phyloP scores from a whole-genome alignment of 1,140 invertebrate species.

The Trachymyrmex cornetzi region DNA sequence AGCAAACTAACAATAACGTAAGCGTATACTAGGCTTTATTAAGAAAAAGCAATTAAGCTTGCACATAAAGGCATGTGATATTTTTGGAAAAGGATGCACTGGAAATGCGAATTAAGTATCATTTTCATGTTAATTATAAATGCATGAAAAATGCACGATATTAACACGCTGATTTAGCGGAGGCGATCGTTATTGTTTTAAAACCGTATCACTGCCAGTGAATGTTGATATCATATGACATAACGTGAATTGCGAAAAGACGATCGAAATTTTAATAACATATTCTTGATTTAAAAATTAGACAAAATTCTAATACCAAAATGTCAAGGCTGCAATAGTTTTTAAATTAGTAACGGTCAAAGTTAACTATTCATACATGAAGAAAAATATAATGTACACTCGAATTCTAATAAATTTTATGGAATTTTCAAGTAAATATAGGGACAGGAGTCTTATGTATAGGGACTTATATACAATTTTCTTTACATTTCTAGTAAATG shows the following conservation, averaged over 20 bases:
- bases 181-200: conserved; percentile 3
- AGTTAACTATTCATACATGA: too few species aligned
- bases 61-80: conserved; percentile 65
- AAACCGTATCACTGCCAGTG: background rate
- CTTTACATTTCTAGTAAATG: too few species aligned
- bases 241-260: background rate
- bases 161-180: background rate
- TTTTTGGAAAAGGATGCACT: background rate
- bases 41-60: conserved; percentile 59
- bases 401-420: too few species aligned
- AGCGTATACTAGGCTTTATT: conserved; percentile 64
- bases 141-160: background rate
- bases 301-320: too few species aligned
- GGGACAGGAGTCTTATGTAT: too few species aligned
- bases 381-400: too few species aligned
- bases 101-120: background rate
- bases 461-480: too few species aligned
- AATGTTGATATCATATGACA: background rate
- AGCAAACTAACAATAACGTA: conserved; percentile 47
- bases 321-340: too few species aligned
- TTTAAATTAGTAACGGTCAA: too few species aligned
- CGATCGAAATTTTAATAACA: too few species aligned
- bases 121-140: background rate
- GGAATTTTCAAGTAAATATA: too few species aligned
- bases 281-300: too few species aligned